A percentile compares a stretch with the other conserved stretches of the same genome.
Conservation (phyloP, 2,113 vertebrate genomes). For the Chelonoidis abingdonii region DNA sequence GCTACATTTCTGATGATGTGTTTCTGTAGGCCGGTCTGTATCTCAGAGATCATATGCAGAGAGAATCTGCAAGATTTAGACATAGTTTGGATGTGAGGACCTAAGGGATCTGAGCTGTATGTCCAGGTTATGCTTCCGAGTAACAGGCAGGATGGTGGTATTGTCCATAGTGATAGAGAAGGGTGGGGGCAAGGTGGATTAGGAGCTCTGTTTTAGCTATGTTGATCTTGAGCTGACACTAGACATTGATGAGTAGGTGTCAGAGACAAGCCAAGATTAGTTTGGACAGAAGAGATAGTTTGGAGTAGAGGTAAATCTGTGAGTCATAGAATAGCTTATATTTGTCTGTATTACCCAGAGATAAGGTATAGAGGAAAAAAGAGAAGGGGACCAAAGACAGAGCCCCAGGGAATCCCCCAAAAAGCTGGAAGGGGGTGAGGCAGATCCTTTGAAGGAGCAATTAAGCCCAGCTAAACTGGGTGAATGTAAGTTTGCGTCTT, state of each 20-base stretch:
- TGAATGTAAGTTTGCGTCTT: not conserved
- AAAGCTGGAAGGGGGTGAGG: not conserved
- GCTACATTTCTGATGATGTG: not conserved
- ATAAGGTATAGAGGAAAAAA: not conserved
- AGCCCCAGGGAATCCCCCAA: not conserved
- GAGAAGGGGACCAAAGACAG: not conserved
- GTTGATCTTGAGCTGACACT: not conserved
- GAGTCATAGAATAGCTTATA: constrained; percentile 11
- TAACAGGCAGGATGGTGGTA: not conserved
- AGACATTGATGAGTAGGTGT: not conserved
- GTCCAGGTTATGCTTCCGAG: not conserved
- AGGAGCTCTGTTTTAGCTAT: not conserved
- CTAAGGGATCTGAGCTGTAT: too few species aligned
- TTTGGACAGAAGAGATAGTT: not conserved
- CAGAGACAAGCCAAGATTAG: not conserved
- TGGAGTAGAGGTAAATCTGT: not conserved
- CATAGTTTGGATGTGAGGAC: too few species aligned
- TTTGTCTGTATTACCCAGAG: not conserved
- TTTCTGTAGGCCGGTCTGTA: not conserved
- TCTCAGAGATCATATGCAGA: not conserved
- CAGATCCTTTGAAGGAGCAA: not conserved
- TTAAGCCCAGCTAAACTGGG: not conserved
- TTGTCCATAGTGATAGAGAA: not conserved
- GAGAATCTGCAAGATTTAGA: too few species aligned
- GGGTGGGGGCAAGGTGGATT: not conserved